Evolutionary conservation across 1,140 invertebrate genomes (phyloP), one percentile per base, ranked within the genome.

Genomic region (Anastatus disparis): DNA sequence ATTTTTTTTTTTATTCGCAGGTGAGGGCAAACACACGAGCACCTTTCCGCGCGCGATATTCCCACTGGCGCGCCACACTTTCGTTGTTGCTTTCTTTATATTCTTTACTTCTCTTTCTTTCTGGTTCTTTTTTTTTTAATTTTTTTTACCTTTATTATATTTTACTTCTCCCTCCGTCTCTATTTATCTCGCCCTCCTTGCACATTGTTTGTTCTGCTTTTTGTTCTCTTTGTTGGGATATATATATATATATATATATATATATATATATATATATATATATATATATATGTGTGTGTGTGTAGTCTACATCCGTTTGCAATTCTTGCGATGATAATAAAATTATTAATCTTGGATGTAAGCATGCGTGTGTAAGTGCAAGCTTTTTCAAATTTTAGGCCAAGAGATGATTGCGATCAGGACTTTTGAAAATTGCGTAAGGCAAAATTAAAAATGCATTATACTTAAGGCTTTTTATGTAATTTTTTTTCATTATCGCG

Each of bases 41-140:
- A 8, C 15, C 24, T 17, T 22, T 29, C 38, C 9, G 8, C n/a
- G 38, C 40, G 42, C 27, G 42, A 62, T 62, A 53, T 65, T 65
- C 62, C 31, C 31, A 65, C 20, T 64, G 46, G 12, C 44, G 20
- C 31, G 61, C 64, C 29, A 42, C 64, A n/a, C n/a, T 56, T 59
- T 48, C 38, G n/a, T n/a, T n/a, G 6, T 35, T 29, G 46, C 46
- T 59, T 61, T 22, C 38, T 56, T 61, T 62, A 52, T 61, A 17
- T 35, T 35, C 50, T 58, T 12, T 38, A 29, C 50, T 3, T 46
- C 48, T 1, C 13, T 29, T 50, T 76, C 74, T 76, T 75, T 75
- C 70, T 68, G 52, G 58, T 53, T 61, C 72, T 72, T 68, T 69
- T 71, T 62, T 71, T 77, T 71, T 72, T 46, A 73, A 69, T 52